Evolutionary conservation across 2,797 vertebrate species (phyloP).

Genomic region (Channa striata): DNA sequence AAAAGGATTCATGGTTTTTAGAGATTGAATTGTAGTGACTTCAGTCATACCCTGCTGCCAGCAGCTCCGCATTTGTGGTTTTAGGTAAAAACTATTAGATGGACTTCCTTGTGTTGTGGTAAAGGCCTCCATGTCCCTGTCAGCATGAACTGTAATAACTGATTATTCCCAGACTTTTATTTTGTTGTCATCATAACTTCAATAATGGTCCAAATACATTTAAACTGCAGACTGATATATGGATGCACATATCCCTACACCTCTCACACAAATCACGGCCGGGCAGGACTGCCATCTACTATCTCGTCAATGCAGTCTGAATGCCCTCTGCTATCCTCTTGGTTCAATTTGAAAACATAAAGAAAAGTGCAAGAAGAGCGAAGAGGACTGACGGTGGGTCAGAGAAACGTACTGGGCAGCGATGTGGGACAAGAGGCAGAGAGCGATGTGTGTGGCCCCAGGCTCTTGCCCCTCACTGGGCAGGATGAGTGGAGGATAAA

Average conservation of each 20-base stretch:
- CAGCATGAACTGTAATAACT: no score
- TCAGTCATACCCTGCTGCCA: no score
- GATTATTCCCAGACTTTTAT: no score
- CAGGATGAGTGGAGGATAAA: conserved; percentile 62
- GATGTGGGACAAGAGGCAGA: conserved; percentile 58
- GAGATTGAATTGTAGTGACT: no score
- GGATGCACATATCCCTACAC: conserved; percentile 18
- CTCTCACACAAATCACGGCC: conserved; percentile 45
- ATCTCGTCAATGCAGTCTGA: conserved; percentile 38
- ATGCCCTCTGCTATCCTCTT: conserved; percentile 26
- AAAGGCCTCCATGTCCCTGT: no score
- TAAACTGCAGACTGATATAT: no score
- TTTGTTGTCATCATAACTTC: no score
- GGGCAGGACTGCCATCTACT: conserved; percentile 18
- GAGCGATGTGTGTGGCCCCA: conserved; percentile 50
- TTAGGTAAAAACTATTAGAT: no score
- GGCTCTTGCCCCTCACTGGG: conserved; percentile 54
- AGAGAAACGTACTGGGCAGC: conserved; percentile 44
- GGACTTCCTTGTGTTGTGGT: no score
- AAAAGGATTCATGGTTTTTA: no score
- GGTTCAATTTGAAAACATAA: conserved; percentile 46
- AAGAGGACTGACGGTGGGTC: conserved; percentile 32
- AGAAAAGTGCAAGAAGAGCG: conserved; percentile 38
- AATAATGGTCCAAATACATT: no score
- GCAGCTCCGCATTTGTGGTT: no score